Base-by-base conservation (phyloP, 2,888 invertebrate genomes). In the Idaea biselata region DNA sequence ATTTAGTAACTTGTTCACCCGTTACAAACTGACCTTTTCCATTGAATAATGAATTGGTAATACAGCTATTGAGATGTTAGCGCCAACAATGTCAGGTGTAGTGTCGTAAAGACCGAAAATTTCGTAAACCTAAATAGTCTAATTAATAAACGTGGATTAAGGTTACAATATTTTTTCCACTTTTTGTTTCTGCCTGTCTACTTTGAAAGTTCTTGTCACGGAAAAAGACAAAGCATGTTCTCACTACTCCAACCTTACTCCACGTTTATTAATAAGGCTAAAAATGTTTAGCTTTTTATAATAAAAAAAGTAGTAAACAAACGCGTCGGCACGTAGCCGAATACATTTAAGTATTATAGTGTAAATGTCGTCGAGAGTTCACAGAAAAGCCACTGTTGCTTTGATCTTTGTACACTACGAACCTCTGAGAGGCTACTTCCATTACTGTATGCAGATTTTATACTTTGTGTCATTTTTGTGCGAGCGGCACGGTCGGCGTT, bases 401-500 rank as follows among this genome's bases (percentile, higher is more conserved):
- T 87, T 88, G 86, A 89, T 83, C 86, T 86, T 76, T 76, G 79
- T 79, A 80, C 79, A 80, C 76, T 81, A 76, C 75, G 78, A 83
- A 80, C 82, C 86, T 86, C 88, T 87, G 78, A 81, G 86, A 84
- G 87, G 87, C 86, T 87, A 84, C 78, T 79, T 76, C 85, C 84
- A 86, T 89, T 90, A 89, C 87, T 84, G 82, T 87, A 88, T 89
- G 89, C 87, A 89, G 89, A 91, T 91, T 88, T 89, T 89, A 88
- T 89, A 90, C 89, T 91, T 88, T 88, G 89, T 88, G 88, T 87
- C 89, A 89, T 91, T 89, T 89, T 89, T 87, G 88, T 87, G 85
- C 84, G 80, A 84, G 81, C 83, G 81, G 80, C 82, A 79, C 78
- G 71, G 70, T 74, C 74, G 74, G 73, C 66, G 33, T 44, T 25